Base-by-base conservation (phyloP, 2,888 invertebrate species). In the Brachyptera risi region DNA sequence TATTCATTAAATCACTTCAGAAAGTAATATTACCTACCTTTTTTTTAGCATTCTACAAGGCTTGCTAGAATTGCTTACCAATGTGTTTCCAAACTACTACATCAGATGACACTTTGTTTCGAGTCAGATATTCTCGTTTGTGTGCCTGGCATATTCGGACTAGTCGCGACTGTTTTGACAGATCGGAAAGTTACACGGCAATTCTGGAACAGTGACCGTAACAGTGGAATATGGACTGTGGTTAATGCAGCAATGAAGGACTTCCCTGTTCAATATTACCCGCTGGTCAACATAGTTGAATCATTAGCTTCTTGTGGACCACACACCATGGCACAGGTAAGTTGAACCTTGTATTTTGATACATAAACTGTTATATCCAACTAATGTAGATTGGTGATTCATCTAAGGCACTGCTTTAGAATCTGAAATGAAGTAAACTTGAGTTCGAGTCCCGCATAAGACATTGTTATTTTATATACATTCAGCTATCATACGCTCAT, bases 201-300 rank as follows among this genome's bases (percentile, higher is more conserved):
- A 1, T 26, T 59, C 27, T 59, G 51, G 51, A 27, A 51, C 1
- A 24, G 40, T 13, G 49, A 47, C 17, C 38, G 23, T 11, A 17
- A 35, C 24, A 15, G 27, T 7, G 59, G 59, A 3, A 11, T 54
- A 17, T 51, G 42, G 40, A 15, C 40, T 3, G n/a, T 54, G 19
- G 27, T 51, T 17, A 27, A 26, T 11, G 38, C 13, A 21, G 59
- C 59, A 13, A 40, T 31, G 27, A 11, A 38, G 11, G 27, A 19
- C 21, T 59, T 59, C 21, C 59, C 59, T 26, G 7, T 35, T 3
- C 42, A 26, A 5, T 59, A 54, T 17, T 9, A 21, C 7, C 35
- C 54, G 19, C 40, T 59, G 15, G 51, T 40, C 11, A 51, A 17
- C 21, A 59, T 59, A 11, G 40, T 59, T 3, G 59, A 59, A 15